Base-by-base conservation (phyloP, 37 sponge, comb jelly and placozoan species). In the Ephydatia muelleri region DNA sequence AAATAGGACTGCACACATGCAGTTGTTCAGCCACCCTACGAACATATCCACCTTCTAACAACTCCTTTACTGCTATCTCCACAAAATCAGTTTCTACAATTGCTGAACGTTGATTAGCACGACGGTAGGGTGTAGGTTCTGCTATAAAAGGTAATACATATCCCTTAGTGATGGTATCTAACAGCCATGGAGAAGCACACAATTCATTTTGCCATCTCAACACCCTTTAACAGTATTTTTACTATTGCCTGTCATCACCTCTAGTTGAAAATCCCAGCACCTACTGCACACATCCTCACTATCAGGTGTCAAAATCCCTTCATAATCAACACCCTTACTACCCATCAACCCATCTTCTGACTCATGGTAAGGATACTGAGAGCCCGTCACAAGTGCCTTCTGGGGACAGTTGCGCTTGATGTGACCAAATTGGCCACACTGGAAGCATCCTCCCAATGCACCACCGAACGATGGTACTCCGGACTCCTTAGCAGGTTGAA, bases 161-260 rank as follows among this genome's bases (percentile, higher is more conserved):
- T 33, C 80, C 80, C 38, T 79, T 72, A 39, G 11, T n/a, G 8
- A 79, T 79, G 34, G 33, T 40, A 26, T 75, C 76, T 75, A 75
- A 16, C 2, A 75, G 36, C 26, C n/a, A 32, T 26, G 32, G 35
- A 75, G 76, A 40, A 26, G 76, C 76, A 38, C 35, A 26, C 38
- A 75, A 32, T 26, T 40, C 76, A 8, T 75, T 14, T 38, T 19
- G 6, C 76, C 76, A 75, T 14, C 57, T 21, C 9, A 21, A 21
- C 57, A 19, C 57, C 57, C 57, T 72, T 35, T 34, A 13, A 34
- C 31, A 34, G 33, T 16, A 35, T 16, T 34, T 32, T 23, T 35
- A 35, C 31, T 27, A 34, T 35, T 72, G 33, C 33, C 13, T 12
- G 31, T 72, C 8, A 1, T 13, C 57, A 57, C 57, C 9, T 57